Evolutionary conservation across 92 coral and sea anemone genomes (phyloP), one percentile per base, ranked within the genome.

Genomic region (Anthopleura xanthogrammica): DNA sequence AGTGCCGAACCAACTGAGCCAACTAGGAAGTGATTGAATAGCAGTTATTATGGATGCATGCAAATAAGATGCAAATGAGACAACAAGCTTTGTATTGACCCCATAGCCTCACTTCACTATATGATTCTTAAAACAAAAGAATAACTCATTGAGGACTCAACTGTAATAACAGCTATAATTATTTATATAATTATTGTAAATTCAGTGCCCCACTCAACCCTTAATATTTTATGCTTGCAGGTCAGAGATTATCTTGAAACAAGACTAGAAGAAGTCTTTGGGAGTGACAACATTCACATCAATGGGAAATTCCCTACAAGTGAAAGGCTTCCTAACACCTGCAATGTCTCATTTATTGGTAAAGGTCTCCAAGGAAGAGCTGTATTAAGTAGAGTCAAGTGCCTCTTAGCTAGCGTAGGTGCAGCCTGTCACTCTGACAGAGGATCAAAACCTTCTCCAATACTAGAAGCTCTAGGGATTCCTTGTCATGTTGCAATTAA

Each of bases 391-490:
- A 76, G 77, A 5, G 89, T 93, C 43, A 88, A 90, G 82, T 79
- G 64, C 52, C 90, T 95, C 11, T 92, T 85, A 40, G 99, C 96
- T 36, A 97, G 99, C 82, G 98, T 97, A 11, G 99, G 99, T 13
- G 99, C 99, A 64, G 99, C 99, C 8, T 97, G 99, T 73, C 99
- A 97, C 55, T 89, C 99, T 23, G 95, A 87, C 82, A 84, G 84
- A 40, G 91, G 83, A 42, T 92, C 92, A 5, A 82, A 89, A 8
- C 98, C 99, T 4, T 97, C 99, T 12, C 98, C 88, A 3, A 97
- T 97, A 52, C 88, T 97, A n/a, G 89, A 83, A 82, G 97, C 99
- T 3, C 86, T 94, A 41, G 99, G 99, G 20, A 87, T 97, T 85
- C 98, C 95, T 2, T 56, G 85, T 39, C 90, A 97, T 16, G 77